Evolutionary conservation across 2,888 invertebrate genomes (phyloP).

Genomic region (Temnothorax ravouxi): DNA sequence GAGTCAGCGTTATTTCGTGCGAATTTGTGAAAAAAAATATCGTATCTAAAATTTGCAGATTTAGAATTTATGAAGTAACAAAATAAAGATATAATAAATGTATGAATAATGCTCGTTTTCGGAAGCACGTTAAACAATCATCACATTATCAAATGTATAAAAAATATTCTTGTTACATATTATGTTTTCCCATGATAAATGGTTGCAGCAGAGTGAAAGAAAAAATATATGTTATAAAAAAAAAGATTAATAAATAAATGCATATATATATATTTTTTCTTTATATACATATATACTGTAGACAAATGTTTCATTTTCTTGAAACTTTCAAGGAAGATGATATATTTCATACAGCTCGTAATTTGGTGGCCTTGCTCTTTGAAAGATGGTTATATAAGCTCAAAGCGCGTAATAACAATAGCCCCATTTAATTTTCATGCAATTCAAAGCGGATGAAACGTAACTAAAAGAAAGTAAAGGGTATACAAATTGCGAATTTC

Average conservation of each 20-base stretch:
- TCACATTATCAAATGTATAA: neutral
- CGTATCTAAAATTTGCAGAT: neutral
- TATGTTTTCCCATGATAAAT: neutral
- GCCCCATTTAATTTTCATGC: conserved; percentile 66
- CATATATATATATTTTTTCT: too few species aligned
- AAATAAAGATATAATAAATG: neutral
- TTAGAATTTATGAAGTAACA: neutral
- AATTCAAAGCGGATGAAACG: conserved; percentile 57
- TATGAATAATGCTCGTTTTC: neutral
- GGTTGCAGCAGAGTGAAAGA: neutral
- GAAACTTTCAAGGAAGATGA: conserved; percentile 13
- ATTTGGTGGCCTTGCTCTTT: conserved; percentile 23
- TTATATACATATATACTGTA: neutral
- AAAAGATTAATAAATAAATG: neutral
- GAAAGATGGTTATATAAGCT: conserved; percentile 43
- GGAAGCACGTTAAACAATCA: neutral
- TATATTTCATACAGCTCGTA: conserved; percentile 16
- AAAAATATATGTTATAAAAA: conserved; percentile 9
- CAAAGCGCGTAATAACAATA: conserved; percentile 56
- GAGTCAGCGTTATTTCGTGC: conserved; percentile 25
- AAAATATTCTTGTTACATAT: neutral
- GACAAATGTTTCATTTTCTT: neutral
- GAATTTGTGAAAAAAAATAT: conserved; percentile 1
- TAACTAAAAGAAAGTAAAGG: conserved; percentile 64
- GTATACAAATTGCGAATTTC: conserved; percentile 56